These are phyloP conservation scores for Piezodorus guildinii DNA, from an alignment of 1,140 invertebrate species.

Conservation along the genomic window DNA sequence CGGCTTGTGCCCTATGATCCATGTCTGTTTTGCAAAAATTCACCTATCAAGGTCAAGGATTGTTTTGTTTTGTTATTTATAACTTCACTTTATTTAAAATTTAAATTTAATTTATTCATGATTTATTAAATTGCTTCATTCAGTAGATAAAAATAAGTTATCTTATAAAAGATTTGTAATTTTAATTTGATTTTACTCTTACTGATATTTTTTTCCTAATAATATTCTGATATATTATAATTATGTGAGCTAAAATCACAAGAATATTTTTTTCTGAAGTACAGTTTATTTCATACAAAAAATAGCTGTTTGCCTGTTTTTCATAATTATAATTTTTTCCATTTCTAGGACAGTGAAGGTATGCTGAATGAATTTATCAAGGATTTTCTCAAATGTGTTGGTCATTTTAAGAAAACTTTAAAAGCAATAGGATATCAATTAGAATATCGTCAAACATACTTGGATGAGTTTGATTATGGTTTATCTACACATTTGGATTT, in stretches of 20 bases:
- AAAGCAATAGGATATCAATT: slow-evolving; percentile 63
- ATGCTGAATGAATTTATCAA: slow-evolving; percentile 66
- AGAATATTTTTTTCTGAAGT: too few species aligned
- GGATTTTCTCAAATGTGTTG: slow-evolving; percentile 73
- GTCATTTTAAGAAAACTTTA: slow-evolving; percentile 73
- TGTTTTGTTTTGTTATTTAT: not conserved
- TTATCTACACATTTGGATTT: slow-evolving; percentile 63
- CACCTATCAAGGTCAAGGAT: slow-evolving; percentile 54
- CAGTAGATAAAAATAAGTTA: too few species aligned
- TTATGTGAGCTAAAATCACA: too few species aligned
- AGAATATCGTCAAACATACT: slow-evolving; percentile 59
- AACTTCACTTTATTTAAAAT: too few species aligned
- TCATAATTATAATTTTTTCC: slow-evolving; percentile 17
- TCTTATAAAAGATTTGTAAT: too few species aligned
- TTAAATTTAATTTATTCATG: not conserved
- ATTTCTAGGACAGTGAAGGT: slow-evolving; percentile 53
- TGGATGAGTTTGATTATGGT: slow-evolving; percentile 83
- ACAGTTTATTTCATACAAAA: too few species aligned
- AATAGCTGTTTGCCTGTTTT: too few species aligned
- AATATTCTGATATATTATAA: too few species aligned
- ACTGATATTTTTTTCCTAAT: too few species aligned
- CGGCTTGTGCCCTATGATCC: slow-evolving; percentile 79
- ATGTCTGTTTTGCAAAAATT: slow-evolving; percentile 74
- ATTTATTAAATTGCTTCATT: not conserved
- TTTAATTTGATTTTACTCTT: too few species aligned